Conservation (phyloP, 2,797 vertebrate species). For the Brachyalestes nurse region DNA sequence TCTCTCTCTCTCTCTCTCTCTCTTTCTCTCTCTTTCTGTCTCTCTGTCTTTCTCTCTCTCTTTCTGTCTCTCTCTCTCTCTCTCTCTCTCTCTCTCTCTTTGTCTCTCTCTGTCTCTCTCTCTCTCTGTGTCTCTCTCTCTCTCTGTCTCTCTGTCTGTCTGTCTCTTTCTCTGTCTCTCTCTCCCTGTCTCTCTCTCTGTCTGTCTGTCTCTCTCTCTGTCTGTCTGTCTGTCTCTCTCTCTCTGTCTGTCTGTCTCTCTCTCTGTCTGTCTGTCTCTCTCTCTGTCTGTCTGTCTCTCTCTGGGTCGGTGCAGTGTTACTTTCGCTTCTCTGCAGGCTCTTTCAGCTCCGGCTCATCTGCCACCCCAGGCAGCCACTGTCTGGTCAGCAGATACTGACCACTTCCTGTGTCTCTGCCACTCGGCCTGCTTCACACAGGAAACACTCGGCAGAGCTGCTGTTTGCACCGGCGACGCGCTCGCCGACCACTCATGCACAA, state of each 20-base stretch:
- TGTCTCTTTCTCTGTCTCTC: too few relatives aligned
- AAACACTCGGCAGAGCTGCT: conserved; percentile 45
- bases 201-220: conserved; percentile 14
- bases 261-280: not conserved
- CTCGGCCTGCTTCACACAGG: conserved; percentile 52
- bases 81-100: not conserved
- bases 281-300: too few relatives aligned
- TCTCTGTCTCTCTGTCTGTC: not conserved
- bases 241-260: too few relatives aligned
- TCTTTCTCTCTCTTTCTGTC: not conserved
- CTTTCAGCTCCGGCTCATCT: conserved; percentile 45
- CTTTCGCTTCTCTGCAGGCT: conserved; percentile 67
- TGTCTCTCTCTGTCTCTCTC: too few relatives aligned
- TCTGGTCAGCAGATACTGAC: conserved; percentile 71
- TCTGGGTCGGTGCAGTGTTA: conserved; percentile 60
- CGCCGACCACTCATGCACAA: conserved; percentile 27
- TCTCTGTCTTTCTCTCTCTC: not conserved
- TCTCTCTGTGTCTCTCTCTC: conserved; percentile 21
- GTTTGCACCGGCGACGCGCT: conserved; percentile 27
- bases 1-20: conserved; percentile 8
- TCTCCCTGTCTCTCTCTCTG: not conserved
- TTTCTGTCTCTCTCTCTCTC: conserved; percentile 10
- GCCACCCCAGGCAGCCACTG: conserved; percentile 67
- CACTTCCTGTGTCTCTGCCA: conserved; percentile 76
- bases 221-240: too few relatives aligned